These are phyloP conservation scores for Heterodera filipjevi DNA, from an alignment of 2,888 invertebrate genomes.

Conservation along the genomic window DNA sequence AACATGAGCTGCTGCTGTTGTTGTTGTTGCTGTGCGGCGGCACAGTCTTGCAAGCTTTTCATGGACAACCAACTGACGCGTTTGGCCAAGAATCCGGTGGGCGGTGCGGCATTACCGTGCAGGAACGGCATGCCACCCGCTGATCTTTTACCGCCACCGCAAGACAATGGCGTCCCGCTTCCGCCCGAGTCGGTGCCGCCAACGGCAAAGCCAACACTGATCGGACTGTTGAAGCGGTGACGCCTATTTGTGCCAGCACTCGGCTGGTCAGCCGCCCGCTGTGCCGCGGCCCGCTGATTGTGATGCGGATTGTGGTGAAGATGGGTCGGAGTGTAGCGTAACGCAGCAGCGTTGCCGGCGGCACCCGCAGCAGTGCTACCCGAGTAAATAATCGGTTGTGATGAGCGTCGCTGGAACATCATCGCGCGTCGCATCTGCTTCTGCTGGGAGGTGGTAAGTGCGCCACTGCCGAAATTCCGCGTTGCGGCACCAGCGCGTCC, in stretches of 20 bases:
- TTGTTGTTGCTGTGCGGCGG: conserved; percentile 22
- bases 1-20: background rate
- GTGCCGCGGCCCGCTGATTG: background rate
- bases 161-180: background rate
- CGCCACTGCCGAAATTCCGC: background rate
- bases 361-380: background rate
- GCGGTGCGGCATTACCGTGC: background rate
- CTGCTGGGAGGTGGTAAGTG: background rate
- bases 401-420: conserved; percentile 57
- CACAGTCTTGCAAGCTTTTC: conserved; percentile 58
- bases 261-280: background rate
- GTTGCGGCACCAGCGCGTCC: background rate
- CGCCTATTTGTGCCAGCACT: background rate
- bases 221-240: background rate
- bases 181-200: conserved; percentile 21
- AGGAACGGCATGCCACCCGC: background rate
- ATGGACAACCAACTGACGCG: conserved; percentile 63
- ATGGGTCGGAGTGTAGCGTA: conserved; percentile 1
- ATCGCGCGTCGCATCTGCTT: conserved; percentile 34
- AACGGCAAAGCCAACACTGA: background rate
- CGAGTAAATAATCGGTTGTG: conserved; percentile 52
- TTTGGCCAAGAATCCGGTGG: conserved; percentile 47
- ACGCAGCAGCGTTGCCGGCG: background rate
- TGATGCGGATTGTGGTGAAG: conserved; percentile 6
- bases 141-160: background rate